Percentiles rank a stretch among this genome's conserved stretches.
phyloP scores from a whole-genome alignment of 2,888 invertebrate species.

The Zaprionus bogoriensis region DNA sequence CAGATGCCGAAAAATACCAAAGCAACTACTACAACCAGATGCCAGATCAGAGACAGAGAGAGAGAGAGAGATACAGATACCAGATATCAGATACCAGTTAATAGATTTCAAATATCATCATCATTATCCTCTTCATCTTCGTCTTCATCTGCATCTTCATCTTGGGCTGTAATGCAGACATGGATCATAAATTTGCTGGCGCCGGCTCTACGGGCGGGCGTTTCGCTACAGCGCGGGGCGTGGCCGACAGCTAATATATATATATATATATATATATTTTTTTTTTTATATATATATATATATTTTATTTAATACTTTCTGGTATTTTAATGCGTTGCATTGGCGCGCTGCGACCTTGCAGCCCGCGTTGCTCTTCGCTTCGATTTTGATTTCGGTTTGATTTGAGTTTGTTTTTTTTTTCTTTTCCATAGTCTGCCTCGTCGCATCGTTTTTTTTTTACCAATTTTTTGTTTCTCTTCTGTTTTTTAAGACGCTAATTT shows the following conservation, averaged over 20 bases:
- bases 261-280: conserved; percentile 12
- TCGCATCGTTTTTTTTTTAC: background rate
- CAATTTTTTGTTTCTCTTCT: conserved; percentile 7
- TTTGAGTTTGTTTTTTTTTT: conserved; percentile 7
- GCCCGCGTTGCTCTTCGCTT: conserved; percentile 30
- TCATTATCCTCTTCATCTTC: conserved; percentile 10
- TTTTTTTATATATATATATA: conserved; percentile 18
- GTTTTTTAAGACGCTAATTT: conserved; percentile 67
- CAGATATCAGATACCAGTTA: conserved; percentile 10
- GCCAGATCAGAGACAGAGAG: no score
- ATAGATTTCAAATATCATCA: conserved; percentile 9
- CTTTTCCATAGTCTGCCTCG: background rate
- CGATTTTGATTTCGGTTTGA: conserved; percentile 9
- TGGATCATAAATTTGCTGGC: conserved; percentile 40
- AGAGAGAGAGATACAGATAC: background rate
- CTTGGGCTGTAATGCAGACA: conserved; percentile 25
- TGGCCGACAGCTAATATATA: conserved; percentile 10
- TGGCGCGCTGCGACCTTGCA: conserved; percentile 56
- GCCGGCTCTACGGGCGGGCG: conserved; percentile 2
- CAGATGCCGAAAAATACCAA: conserved; percentile 7
- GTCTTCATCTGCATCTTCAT: conserved; percentile 12
- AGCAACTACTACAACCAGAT: background rate
- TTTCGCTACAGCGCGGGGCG: conserved; percentile 21
- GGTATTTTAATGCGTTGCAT: conserved; percentile 70
- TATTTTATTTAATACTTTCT: conserved; percentile 53